Conservation (phyloP, 2,888 invertebrate species). For the Troides aeacus region DNA sequence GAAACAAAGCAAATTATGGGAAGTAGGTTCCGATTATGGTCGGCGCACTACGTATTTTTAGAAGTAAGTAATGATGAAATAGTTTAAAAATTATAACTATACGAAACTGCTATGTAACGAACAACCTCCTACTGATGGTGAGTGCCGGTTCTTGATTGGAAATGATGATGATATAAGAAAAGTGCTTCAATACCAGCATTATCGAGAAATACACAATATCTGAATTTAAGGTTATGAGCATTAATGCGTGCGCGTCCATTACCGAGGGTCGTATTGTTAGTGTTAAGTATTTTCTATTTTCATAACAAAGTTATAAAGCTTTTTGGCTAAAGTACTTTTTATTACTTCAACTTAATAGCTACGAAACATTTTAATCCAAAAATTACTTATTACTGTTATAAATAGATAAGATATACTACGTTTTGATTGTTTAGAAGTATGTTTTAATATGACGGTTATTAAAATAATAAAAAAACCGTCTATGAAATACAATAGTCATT, state of each 20-base stretch:
- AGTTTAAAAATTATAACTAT: too few species aligned
- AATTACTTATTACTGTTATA: too few species aligned
- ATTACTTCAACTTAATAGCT: background rate
- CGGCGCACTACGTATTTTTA: background rate
- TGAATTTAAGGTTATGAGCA: background rate
- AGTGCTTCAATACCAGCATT: background rate
- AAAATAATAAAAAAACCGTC: too few species aligned
- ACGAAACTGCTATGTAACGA: too few species aligned
- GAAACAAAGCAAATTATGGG: background rate
- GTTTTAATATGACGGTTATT: too few species aligned
- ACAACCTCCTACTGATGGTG: too few species aligned
- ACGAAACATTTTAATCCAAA: background rate
- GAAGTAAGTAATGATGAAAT: too few species aligned
- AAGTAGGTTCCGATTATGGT: too few species aligned
- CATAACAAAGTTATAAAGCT: background rate
- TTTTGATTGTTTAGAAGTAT: background rate
- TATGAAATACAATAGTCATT: too few species aligned
- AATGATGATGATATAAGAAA: background rate
- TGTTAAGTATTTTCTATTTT: background rate
- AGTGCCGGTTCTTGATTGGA: background rate
- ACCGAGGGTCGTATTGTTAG: background rate
- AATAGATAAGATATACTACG: too few species aligned
- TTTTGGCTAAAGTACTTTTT: background rate
- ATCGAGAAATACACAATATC: background rate
- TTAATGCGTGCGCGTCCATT: background rate